A percentile compares a stretch with the other conserved stretches of the same genome.
Conservation (phyloP, 2,113 vertebrate species). For the Lates calcarifer region DNA sequence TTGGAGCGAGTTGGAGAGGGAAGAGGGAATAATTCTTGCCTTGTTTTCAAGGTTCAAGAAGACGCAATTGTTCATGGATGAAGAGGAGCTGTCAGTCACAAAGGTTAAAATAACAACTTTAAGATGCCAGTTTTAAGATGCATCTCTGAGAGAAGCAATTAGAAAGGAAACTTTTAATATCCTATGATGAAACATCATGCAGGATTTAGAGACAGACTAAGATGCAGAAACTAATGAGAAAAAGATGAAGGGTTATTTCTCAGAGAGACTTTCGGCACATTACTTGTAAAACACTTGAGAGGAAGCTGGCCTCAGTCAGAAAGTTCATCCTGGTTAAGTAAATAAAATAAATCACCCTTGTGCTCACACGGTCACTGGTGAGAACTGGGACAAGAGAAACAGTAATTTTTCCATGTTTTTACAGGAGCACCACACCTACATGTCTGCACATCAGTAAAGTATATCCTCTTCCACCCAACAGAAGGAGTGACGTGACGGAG, state of each 20-base stretch:
- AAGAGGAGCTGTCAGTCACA: slow-evolving; percentile 36
- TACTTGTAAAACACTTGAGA: slow-evolving; percentile 11
- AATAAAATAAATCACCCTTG: slow-evolving; percentile 47
- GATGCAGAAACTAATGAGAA: slow-evolving; percentile 4
- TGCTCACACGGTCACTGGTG: slow-evolving; percentile 29
- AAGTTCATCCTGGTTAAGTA: slow-evolving; percentile 45
- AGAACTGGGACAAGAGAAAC: slow-evolving; percentile 38
- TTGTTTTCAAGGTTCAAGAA: slow-evolving; percentile 52
- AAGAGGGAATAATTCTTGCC: slow-evolving; percentile 26
- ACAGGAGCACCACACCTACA: slow-evolving; percentile 40
- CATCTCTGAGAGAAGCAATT: neutral
- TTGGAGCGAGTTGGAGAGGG: slow-evolving; percentile 32
- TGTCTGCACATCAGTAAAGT: slow-evolving; percentile 15
- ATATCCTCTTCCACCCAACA: slow-evolving; percentile 16
- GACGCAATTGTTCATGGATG: slow-evolving; percentile 49
- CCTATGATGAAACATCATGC: slow-evolving; percentile 1
- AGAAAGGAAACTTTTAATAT: neutral
- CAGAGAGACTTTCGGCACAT: slow-evolving; percentile 2
- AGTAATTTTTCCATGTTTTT: slow-evolving; percentile 35
- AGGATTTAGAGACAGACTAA: slow-evolving; percentile 12
- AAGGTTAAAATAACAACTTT: slow-evolving; percentile 57
- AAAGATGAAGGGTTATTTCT: neutral
- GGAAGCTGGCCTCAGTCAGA: slow-evolving; percentile 1
- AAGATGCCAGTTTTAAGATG: slow-evolving; percentile 1
- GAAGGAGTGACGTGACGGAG: neutral